Evolutionary conservation across 2,113 vertebrate species (phyloP).

Genomic region (Nannospalax galili): DNA sequence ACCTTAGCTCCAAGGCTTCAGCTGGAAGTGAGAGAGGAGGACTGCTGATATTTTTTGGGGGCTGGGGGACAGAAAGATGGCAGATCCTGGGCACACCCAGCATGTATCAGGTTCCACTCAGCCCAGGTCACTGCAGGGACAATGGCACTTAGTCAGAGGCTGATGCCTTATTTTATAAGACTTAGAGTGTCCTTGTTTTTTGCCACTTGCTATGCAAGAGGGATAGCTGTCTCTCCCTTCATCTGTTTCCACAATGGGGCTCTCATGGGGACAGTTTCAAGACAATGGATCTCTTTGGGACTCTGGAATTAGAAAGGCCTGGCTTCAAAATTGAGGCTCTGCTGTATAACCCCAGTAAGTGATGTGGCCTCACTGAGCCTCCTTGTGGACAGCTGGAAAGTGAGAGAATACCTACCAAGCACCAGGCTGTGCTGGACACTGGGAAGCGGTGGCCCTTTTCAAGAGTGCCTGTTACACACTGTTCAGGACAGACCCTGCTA

Average conservation of each 20-base stretch:
- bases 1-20: too few relatives aligned
- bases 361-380: slow-evolving; percentile 10
- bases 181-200: background rate
- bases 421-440: background rate
- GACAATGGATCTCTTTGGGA: background rate
- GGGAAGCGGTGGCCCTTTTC: background rate
- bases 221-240: background rate
- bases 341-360: background rate
- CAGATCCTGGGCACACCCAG: background rate
- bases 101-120: background rate
- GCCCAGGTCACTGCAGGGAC: background rate
- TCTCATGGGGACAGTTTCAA: background rate
- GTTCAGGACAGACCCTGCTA: background rate
- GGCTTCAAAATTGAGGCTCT: background rate
- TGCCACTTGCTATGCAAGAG: background rate
- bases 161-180: background rate
- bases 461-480: background rate
- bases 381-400: background rate
- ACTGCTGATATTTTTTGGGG: background rate
- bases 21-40: background rate
- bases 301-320: background rate
- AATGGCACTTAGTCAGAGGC: accelerated
- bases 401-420: background rate
- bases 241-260: background rate
- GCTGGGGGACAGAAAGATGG: background rate